These are phyloP conservation scores for Mesembrinibis cayennensis DNA, from an alignment of 2,113 vertebrate species.

Conservation along the genomic window DNA sequence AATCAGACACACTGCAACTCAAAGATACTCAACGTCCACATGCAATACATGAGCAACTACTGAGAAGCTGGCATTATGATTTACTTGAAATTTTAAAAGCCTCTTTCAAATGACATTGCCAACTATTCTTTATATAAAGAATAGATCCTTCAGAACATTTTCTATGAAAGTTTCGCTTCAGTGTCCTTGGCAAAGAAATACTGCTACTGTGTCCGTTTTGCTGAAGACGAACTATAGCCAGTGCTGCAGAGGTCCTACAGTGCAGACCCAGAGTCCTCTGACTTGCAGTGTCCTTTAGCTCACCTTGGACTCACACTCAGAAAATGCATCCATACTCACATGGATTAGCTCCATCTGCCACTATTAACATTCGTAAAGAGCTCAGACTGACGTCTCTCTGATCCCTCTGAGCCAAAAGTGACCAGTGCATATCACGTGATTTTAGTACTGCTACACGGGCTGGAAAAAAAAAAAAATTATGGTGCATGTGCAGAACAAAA, in stretches of 20 bases:
- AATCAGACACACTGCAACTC: background rate
- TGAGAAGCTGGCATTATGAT: background rate
- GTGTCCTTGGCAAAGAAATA: background rate
- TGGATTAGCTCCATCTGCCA: conserved; percentile 96
- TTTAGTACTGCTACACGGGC: conserved; percentile 91
- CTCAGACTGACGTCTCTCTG: conserved; percentile 92
- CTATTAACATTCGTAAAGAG: conserved; percentile 91
- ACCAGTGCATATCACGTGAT: conserved; percentile 98
- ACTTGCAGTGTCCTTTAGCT: background rate
- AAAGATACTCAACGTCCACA: background rate
- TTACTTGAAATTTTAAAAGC: background rate
- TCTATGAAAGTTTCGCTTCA: background rate
- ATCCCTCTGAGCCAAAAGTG: conserved; percentile 92
- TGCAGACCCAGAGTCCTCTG: background rate
- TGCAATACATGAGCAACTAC: background rate
- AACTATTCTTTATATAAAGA: background rate
- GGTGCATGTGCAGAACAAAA: background rate
- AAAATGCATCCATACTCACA: conserved; percentile 76
- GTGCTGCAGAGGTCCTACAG: background rate
- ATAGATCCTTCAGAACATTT: background rate
- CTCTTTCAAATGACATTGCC: background rate
- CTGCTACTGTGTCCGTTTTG: background rate
- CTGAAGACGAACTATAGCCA: background rate
- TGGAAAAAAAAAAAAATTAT: conserved; percentile 47
- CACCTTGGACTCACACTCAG: background rate